phyloP scores from a whole-genome alignment of 2,888 invertebrate species.

The Acleris holmiana region DNA sequence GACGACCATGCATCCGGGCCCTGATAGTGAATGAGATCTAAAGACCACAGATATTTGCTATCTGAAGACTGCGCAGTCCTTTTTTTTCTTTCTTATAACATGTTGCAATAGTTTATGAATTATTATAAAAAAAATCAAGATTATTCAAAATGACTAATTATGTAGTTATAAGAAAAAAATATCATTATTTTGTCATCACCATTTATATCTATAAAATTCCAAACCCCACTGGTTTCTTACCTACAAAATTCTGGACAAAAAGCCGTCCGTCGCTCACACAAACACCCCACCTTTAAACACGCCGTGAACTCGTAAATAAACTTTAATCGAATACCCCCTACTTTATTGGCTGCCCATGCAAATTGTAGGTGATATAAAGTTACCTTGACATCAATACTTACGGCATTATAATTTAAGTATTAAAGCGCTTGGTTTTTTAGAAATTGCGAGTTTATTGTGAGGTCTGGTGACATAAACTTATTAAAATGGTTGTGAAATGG shows the following conservation, averaged over 20 bases:
- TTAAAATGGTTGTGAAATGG: background rate
- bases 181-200: no score
- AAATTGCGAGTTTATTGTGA: background rate
- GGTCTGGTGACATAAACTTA: background rate
- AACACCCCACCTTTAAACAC: slow-evolving; percentile 25
- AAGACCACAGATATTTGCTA: no score
- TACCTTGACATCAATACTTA: slow-evolving; percentile 15
- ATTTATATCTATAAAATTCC: background rate
- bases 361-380: slow-evolving; percentile 31
- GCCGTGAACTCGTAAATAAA: slow-evolving; percentile 34
- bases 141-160: no score
- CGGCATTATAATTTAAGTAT: slow-evolving; percentile 11
- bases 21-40: no score
- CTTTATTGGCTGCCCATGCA: slow-evolving; percentile 36
- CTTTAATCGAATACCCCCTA: slow-evolving; percentile 34
- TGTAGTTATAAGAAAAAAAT: no score
- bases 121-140: no score
- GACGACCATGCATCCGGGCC: no score
- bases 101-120: no score
- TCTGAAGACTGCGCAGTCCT: no score
- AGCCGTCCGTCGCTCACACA: slow-evolving; percentile 6
- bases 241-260: slow-evolving; percentile 12
- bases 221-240: background rate
- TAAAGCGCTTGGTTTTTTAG: background rate
- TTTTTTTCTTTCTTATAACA: no score